phyloP scores from a whole-genome alignment of 1,140 invertebrate genomes.

The Protaetia brevitarsis region DNA sequence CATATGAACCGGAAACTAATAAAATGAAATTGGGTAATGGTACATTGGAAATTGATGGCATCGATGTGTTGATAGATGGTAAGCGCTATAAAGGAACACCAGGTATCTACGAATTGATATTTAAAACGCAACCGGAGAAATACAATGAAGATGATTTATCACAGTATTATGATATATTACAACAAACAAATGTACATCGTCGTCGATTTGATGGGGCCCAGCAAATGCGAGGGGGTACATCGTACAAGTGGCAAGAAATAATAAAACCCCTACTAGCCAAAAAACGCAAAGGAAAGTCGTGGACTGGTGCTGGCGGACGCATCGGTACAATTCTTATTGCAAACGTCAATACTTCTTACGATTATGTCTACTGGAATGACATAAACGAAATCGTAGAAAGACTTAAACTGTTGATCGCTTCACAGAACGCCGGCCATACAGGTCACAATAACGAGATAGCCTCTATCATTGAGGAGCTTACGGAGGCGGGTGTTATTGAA shows the following conservation, averaged over 20 bases:
- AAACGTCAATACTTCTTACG: background rate
- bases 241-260: background rate
- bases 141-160: background rate
- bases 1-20: too few relatives aligned
- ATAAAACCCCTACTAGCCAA: background rate
- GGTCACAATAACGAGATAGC: constrained; percentile 46
- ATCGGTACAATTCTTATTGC: background rate
- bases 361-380: constrained; percentile 43
- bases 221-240: background rate
- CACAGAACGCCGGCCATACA: constrained; percentile 40
- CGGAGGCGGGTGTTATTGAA: too few relatives aligned
- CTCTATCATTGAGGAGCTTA: constrained; percentile 41
- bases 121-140: background rate
- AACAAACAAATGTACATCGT: background rate
- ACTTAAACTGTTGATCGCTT: constrained; percentile 42
- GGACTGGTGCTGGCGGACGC: too few relatives aligned
- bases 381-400: constrained; percentile 45
- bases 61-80: too few relatives aligned
- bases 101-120: background rate
- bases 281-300: background rate
- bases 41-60: too few relatives aligned
- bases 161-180: background rate
- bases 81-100: background rate
- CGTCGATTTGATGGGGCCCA: background rate
- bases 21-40: too few relatives aligned